phyloP scores from a whole-genome alignment of 1,140 invertebrate species.

The Dendrolimus punctatus region DNA sequence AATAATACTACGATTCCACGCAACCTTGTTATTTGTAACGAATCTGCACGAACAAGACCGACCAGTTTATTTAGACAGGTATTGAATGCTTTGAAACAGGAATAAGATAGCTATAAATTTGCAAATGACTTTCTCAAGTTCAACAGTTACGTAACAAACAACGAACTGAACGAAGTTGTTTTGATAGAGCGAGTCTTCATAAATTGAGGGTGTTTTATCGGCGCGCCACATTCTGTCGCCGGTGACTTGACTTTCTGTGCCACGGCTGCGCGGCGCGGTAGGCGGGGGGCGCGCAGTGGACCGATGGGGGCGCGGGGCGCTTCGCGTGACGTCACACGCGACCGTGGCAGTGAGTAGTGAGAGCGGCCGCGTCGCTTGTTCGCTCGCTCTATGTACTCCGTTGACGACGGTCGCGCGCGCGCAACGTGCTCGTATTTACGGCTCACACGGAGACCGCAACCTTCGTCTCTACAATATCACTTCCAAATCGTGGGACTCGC shows the following conservation, averaged over 20 bases:
- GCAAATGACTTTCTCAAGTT: slow-evolving; percentile 38
- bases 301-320: slow-evolving; percentile 20
- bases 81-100: background rate
- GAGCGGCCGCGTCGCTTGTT: slow-evolving; percentile 62
- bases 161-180: slow-evolving; percentile 28
- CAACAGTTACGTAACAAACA: slow-evolving; percentile 46
- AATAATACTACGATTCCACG: too few relatives aligned
- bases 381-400: slow-evolving; percentile 63
- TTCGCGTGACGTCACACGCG: slow-evolving; percentile 61
- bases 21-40: too few relatives aligned
- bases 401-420: slow-evolving; percentile 61
- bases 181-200: slow-evolving; percentile 51
- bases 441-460: slow-evolving; percentile 38
- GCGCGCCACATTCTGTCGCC: slow-evolving; percentile 53
- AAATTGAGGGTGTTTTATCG: slow-evolving; percentile 63
- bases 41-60: too few relatives aligned
- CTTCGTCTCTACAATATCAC: slow-evolving; percentile 31
- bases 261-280: slow-evolving; percentile 36
- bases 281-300: slow-evolving; percentile 18
- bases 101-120: slow-evolving; percentile 11
- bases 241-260: slow-evolving; percentile 59
- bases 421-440: slow-evolving; percentile 49
- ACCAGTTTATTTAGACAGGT: background rate
- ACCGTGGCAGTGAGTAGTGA: slow-evolving; percentile 69
- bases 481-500: slow-evolving; percentile 37